Base-by-base conservation (phyloP, 2,797 vertebrate species). In the Tinamus major region DNA sequence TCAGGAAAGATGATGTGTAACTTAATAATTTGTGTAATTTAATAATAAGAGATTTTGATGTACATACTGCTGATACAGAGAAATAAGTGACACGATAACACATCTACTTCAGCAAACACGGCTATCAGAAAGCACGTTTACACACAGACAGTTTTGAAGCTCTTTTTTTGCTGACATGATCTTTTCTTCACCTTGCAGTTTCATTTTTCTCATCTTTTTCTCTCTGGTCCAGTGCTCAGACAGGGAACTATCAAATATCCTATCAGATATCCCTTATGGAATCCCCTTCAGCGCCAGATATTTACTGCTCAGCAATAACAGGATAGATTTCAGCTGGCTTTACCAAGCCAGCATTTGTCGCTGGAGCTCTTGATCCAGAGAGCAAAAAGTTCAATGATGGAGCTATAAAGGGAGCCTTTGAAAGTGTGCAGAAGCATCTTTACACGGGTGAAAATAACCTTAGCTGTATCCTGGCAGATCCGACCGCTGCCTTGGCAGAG, bases 151-250 rank as follows among this genome's bases (percentile, higher is more conserved):
- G n/a, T 44, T 79, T 79, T 65, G 49, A 85, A 91, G 59, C 33
- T 42, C 8, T 61, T 87, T 5, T 42, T 87, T 79, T 64, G 5
- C 41, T 80, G 65, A 78, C 56, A 78, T 31, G 53, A 9, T 31
- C 27, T 35, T 69, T 18, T 55, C 49, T 48, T 69, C 67, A 51
- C 29, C 33, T 69, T 26, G 17, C 24, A 27, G 6, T 79, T 84
- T 67, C 27, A 35, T 17, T 85, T 83, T 78, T 75, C 16, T 87
- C 5, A 33, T 79, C n/a, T 72, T 64, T 19, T 67, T 97, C 97
- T 39, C 94, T 97, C 92, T 97, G 84, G 95, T 98, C 87, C 98
- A 97, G 76, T 98, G 98, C 84, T 98, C 97, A 31, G 97, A 98
- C 67, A 98, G 98, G 97, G 90, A 81, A 3, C 62, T 98, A n/a